Evolutionary conservation across 2,797 vertebrate genomes (phyloP).

Genomic region (Sciurus carolinensis): DNA sequence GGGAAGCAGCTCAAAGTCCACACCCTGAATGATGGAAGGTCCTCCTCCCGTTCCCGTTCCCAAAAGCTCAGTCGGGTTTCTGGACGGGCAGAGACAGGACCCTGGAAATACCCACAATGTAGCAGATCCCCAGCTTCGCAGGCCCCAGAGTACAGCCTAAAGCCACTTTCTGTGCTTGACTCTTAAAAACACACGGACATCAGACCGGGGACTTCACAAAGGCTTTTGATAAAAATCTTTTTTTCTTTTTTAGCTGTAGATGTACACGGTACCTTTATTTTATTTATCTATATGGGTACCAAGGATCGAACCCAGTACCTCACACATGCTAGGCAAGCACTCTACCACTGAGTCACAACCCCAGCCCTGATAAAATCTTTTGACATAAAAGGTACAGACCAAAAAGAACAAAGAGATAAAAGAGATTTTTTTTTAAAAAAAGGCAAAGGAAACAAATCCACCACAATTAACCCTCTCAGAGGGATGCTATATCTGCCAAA

Average conservation of each 20-base stretch:
- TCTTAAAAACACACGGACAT: neutral
- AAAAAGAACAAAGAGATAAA: neutral
- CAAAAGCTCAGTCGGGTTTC: neutral
- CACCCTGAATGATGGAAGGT: neutral
- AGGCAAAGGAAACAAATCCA: neutral
- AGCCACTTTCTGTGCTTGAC: neutral
- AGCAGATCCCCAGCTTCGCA: neutral
- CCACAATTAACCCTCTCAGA: neutral
- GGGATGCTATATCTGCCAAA: neutral
- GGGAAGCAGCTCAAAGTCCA: neutral
- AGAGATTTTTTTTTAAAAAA: neutral
- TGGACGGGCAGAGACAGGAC: neutral
- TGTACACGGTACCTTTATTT: too few relatives aligned
- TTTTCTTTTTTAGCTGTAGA: too few relatives aligned
- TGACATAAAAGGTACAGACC: neutral
- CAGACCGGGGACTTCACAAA: neutral
- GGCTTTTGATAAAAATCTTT: slow-evolving; percentile 24
- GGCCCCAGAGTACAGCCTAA: too few relatives aligned
- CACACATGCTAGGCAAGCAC: too few relatives aligned
- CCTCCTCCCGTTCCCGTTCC: neutral
- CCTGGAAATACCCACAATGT: neutral
- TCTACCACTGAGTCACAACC: too few relatives aligned
- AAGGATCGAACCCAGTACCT: too few relatives aligned
- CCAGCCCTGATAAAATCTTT: neutral
- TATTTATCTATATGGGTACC: too few relatives aligned